Base-by-base conservation (phyloP, 2,113 vertebrate species). In the Tautogolabrus adspersus region DNA sequence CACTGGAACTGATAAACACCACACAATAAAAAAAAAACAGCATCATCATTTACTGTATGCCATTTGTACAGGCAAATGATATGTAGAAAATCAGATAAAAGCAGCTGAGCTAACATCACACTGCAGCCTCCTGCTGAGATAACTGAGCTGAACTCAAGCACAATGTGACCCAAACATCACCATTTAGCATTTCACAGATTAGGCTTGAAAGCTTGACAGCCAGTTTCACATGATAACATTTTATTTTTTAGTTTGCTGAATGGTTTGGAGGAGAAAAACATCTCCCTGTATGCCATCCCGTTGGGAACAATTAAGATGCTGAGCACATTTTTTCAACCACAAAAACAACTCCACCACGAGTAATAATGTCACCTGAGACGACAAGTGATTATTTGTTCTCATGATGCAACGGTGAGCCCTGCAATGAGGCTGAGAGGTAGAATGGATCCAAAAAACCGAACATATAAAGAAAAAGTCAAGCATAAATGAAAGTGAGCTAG, bases 251-350 rank as follows among this genome's bases (percentile, higher is more conserved):
- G 38, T 66, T 70, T 69, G 58, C 42, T 56, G 44, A 75, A 51
- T 6, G 16, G 66, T 72, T 49, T 2, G 61, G 22, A 61, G 46
- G 44, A 69, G 46, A 71, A 78, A 38, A 40, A 19, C 55, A 63
- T 69, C 58, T 68, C 42, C 11, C 72, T 30, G 55, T 11, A 47
- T 64, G 76, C 51, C 22, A 38, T 57, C 78, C 88, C 82, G 38
- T 2, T 0, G 87, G 86, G 89, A 88, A 86, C 84, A 86, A 91
- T 89, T 91, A 91, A 65, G 54, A 80, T 10, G 5, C 11, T 34
- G 59, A 81, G 49, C 42, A 76, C 56, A 67, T 44, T 54, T 87
- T 34, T 79, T 79, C 59, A 65, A 47, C 37, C 60, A 75, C 54
- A 86, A 81, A 85, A 90, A 88, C 84, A 89, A 91, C 71, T 54